These are phyloP conservation scores for Asteroscopus sphinx DNA, from an alignment of 2,888 invertebrate species.

Conservation along the genomic window DNA sequence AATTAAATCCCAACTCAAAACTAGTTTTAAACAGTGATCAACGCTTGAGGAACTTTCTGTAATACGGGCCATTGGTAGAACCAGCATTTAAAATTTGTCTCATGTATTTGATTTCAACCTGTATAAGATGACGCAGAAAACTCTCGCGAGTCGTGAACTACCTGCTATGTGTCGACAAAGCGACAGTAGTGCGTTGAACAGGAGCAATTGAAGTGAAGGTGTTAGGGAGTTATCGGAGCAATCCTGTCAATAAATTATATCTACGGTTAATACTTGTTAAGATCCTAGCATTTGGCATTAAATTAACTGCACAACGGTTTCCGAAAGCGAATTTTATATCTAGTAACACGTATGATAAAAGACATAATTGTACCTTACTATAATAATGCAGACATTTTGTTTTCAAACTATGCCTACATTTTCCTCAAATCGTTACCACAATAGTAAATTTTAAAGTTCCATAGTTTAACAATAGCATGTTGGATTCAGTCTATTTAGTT, in stretches of 20 bases:
- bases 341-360: slow-evolving; percentile 53
- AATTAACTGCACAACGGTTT: slow-evolving; percentile 56
- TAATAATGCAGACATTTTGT: slow-evolving; percentile 37
- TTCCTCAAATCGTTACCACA: slow-evolving; percentile 21
- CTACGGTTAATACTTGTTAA: slow-evolving; percentile 51
- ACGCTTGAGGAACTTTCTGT: too few species aligned
- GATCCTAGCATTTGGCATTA: slow-evolving; percentile 77
- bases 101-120: too few species aligned
- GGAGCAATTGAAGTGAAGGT: slow-evolving; percentile 31
- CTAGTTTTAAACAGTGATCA: too few species aligned
- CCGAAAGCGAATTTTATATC: slow-evolving; percentile 57
- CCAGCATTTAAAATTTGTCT: too few species aligned
- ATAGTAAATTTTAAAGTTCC: slow-evolving; percentile 36
- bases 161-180: slow-evolving; percentile 13
- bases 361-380: slow-evolving; percentile 26
- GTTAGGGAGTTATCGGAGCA: slow-evolving; percentile 35
- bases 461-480: slow-evolving; percentile 40
- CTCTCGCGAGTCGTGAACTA: slow-evolving; percentile 34
- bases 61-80: too few species aligned
- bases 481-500: slow-evolving; percentile 50
- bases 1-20: too few species aligned
- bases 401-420: slow-evolving; percentile 27
- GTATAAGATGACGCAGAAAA: slow-evolving; percentile 36
- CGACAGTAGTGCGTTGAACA: slow-evolving; percentile 24
- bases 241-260: slow-evolving; percentile 36